Conservation (phyloP, 1,140 invertebrate genomes). For the Asbolus verrucosus region DNA sequence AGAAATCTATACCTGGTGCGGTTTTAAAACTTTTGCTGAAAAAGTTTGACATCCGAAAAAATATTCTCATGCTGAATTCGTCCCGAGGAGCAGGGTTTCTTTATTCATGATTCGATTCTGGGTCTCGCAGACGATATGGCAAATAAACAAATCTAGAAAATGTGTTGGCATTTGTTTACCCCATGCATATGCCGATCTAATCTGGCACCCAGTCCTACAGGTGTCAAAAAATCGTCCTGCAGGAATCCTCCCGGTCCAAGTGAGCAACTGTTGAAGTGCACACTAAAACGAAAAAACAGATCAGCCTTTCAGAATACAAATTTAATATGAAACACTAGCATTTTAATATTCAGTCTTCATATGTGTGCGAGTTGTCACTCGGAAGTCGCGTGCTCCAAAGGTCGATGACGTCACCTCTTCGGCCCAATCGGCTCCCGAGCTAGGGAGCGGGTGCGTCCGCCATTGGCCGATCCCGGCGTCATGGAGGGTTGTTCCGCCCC, state of each 20-base stretch:
- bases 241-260: conserved; percentile 49
- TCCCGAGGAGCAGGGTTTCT: too few relatives aligned
- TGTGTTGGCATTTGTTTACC: conserved; percentile 21
- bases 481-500: conserved; percentile 55
- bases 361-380: conserved; percentile 53
- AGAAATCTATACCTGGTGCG: too few relatives aligned
- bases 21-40: too few relatives aligned
- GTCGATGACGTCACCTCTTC: conserved; percentile 56
- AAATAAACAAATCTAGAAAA: conserved; percentile 11
- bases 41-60: too few relatives aligned
- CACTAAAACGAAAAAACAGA: conserved; percentile 57
- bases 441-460: conserved; percentile 43
- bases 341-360: conserved; percentile 61
- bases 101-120: conserved; percentile 1
- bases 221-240: conserved; percentile 47
- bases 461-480: conserved; percentile 55
- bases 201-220: conserved; percentile 46
- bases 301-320: conserved; percentile 59
- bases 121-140: neutral
- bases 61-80: too few relatives aligned
- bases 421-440: conserved; percentile 52
- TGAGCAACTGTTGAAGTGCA: conserved; percentile 57
- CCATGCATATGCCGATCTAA: neutral
- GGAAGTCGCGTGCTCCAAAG: conserved; percentile 57
- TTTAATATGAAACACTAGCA: conserved; percentile 59